Percentiles rank a stretch among this genome's conserved stretches.
Conservation (phyloP, 2,113 vertebrate species). For the Chiloscyllium plagiosum region DNA sequence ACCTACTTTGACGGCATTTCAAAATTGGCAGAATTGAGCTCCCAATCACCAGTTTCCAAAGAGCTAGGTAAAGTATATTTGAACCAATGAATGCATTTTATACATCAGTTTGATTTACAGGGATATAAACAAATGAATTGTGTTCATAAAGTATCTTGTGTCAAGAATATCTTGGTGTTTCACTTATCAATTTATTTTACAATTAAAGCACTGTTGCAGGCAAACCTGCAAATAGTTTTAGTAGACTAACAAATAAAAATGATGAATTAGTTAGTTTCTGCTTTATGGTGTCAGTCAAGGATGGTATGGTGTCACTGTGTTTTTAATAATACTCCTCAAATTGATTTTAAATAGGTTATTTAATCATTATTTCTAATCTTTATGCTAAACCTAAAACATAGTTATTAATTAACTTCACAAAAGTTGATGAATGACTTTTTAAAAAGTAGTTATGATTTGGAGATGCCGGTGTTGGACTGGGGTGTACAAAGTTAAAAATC, state of each 20-base stretch:
- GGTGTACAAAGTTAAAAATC: too few species aligned
- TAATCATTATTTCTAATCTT: background rate
- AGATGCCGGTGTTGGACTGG: too few species aligned
- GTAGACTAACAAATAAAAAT: background rate
- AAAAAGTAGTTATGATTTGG: background rate
- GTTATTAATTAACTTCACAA: background rate
- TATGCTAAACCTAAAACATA: background rate
- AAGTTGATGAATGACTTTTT: background rate
- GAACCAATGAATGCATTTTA: background rate
- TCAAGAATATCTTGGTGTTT: background rate
- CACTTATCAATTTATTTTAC: background rate
- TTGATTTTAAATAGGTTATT: background rate
- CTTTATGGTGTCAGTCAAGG: background rate
- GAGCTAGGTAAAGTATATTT: slow-evolving; percentile 76
- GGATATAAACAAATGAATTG: background rate
- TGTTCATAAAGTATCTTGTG: background rate
- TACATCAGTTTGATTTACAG: background rate
- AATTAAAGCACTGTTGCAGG: background rate
- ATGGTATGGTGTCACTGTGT: background rate
- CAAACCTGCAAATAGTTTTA: background rate
- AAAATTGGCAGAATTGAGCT: slow-evolving; percentile 83
- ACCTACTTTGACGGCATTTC: slow-evolving; percentile 85
- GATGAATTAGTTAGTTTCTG: background rate
- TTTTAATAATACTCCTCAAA: background rate
- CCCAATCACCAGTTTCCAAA: slow-evolving; percentile 82